Conservation (phyloP, 1,140 invertebrate genomes). For the Pseudachorutes palmiensis region DNA sequence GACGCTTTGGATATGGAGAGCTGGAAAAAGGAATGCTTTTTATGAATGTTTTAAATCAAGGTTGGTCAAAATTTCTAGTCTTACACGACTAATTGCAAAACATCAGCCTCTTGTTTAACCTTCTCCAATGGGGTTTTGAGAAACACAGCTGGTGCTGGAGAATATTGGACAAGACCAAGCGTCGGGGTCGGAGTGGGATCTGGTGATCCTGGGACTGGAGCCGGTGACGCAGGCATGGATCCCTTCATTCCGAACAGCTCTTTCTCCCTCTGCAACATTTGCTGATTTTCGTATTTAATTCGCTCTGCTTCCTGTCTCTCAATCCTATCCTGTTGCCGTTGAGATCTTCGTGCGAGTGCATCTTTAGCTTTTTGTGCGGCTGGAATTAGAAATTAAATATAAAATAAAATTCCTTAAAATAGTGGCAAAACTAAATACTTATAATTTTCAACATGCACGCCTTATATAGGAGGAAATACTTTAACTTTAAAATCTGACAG, state of each 20-base stretch:
- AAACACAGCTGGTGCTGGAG: background rate
- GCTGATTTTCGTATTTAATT: constrained; percentile 41
- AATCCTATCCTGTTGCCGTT: constrained; percentile 42
- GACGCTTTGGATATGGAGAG: constrained; percentile 53
- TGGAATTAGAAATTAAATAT: background rate
- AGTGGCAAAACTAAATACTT: background rate
- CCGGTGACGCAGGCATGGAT: background rate
- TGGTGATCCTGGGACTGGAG: background rate
- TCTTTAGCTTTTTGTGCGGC: background rate
- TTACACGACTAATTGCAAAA: background rate
- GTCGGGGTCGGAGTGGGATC: background rate
- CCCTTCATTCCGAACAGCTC: constrained; percentile 28
- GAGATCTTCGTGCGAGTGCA: constrained; percentile 40
- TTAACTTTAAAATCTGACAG: too few species aligned
- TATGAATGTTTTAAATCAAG: too few species aligned
- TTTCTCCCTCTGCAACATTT: constrained; percentile 41
- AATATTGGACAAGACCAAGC: background rate
- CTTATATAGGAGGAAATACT: too few species aligned
- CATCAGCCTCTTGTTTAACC: too few species aligned
- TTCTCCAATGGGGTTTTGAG: background rate
- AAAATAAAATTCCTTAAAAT: background rate
- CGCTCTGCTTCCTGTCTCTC: constrained; percentile 42
- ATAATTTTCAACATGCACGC: background rate
- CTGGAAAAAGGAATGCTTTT: background rate
- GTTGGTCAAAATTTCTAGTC: too few species aligned